Evolutionary conservation across 2,113 vertebrate genomes (phyloP).

Genomic region (Ptyas mucosa): DNA sequence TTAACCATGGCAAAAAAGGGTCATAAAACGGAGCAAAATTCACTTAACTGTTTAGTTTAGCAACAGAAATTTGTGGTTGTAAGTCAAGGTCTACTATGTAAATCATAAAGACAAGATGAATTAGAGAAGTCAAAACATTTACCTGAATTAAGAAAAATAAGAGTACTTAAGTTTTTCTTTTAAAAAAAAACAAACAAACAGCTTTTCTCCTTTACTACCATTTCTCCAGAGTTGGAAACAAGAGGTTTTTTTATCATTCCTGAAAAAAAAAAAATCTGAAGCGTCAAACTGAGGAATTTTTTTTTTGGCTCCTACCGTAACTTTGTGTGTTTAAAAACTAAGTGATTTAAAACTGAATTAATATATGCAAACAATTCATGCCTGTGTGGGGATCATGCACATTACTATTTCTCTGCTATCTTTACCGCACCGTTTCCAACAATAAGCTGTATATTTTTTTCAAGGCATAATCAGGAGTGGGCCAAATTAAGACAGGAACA

Average conservation of each 20-base stretch:
- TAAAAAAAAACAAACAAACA: background rate
- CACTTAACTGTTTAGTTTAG: background rate
- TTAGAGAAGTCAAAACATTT: background rate
- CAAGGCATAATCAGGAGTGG: background rate
- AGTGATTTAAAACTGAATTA: background rate
- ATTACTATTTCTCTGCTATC: background rate
- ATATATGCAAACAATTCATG: background rate
- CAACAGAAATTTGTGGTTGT: background rate
- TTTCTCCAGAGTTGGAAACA: background rate
- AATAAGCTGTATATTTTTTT: background rate
- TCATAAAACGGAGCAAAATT: background rate
- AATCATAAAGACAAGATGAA: background rate
- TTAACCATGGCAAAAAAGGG: background rate
- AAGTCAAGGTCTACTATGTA: background rate
- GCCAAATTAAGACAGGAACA: background rate
- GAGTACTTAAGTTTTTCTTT: background rate
- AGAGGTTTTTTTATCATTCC: background rate
- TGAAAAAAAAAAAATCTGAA: background rate
- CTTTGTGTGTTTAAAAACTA: background rate
- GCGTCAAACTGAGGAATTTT: background rate
- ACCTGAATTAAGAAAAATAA: background rate
- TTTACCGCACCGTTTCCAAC: background rate
- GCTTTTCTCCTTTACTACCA: background rate
- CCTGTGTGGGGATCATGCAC: background rate
- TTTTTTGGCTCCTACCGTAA: background rate